Evolutionary conservation across 2,113 vertebrate genomes (phyloP), one percentile per base, ranked within the genome.

Genomic region (Seriola aureovittata): DNA sequence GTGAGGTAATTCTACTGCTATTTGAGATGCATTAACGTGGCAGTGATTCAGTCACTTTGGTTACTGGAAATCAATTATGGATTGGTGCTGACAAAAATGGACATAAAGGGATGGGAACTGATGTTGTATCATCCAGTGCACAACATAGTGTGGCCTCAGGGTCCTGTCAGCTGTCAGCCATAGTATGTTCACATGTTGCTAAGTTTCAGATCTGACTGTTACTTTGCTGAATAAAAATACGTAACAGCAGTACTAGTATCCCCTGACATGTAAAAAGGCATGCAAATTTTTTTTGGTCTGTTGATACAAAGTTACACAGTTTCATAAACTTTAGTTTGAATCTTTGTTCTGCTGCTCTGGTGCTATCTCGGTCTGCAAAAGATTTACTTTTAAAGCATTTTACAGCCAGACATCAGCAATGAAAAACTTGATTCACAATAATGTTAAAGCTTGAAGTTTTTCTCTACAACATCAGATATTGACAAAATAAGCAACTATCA

Each of bases 51-150:
- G 58, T 54, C 79, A 50, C 42, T 54, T 46, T 57, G 46, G 67
- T 76, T 54, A 71, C 13, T 77, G 76, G 46, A 66, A 80, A 78
- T 77, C 72, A 74, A 77, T 73, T 72, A 73, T 69, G 23, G 65
- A 85, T 54, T n/a, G 5, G 64, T 21, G 21, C 48, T 60, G 58
- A 75, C 75, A 48, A 34, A 64, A 69, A 82, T 23, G 50, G 40
- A 23, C 34, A 19, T 0, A 32, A 59, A 77, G 42, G 73, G 76
- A 80, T 4, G 13, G 80, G 75, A 82, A 60, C 21, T 64, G 48
- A 55, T 52, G 42, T 66, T 46, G 21, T 52, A 5, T 60, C 34
- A 25, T 62, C 1, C 57, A 59, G 36, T 19, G 48, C 38, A 40
- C 2, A 13, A n/a, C 67, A 32, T 36, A 62, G 2, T 46, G 21